Base-by-base conservation (phyloP, 2,888 invertebrate genomes). In the Pocota personata region DNA sequence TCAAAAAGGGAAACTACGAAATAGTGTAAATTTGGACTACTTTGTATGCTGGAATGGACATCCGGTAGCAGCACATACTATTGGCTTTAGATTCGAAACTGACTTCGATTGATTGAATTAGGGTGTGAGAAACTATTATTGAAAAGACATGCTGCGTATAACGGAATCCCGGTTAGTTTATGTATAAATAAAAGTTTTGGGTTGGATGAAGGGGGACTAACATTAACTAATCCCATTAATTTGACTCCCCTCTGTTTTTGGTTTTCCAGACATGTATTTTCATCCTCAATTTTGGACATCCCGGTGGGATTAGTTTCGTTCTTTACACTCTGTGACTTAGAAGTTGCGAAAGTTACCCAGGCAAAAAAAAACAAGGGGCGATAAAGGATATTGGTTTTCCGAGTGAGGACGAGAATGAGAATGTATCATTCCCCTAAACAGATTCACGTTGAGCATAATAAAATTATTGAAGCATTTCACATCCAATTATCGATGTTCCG, bases 211-310 rank as follows among this genome's bases (percentile, higher is more conserved):
- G 16, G 21, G 0, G 8, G 16, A 0, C 30, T 1, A 16, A 55
- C 12, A 37, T 12, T 10, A 32, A 64, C 32, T 75, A 55, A 64
- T 52, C 52, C 10, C 10, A n/a, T 50, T 43, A 75, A 72, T 72
- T 60, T 32, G 5, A 10, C 24, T 60, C 8, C 21, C 21, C 48
- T 16, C 16, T 14, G 8, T 14, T 14, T 50, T 30, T 50, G 37
- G 60, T 40, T 40, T 21, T 10, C 10, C 19, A 2, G 19, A 7
- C 21, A 14, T 43, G 14, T 72, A 30, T 48, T 19, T 24, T 46
- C 30, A 58, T 48, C 2, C 32, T 21, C 3, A 35, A 48, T 50
- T 50, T 27, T 3, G 35, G 50, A 48, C 37, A 50, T 40, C 24
- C 37, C 2, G 37, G 30, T 27, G 27, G 10, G n/a, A 30, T 62